Evolutionary conservation across 2,113 vertebrate genomes (phyloP).

Genomic region (Corythoichthys haematopterus): DNA sequence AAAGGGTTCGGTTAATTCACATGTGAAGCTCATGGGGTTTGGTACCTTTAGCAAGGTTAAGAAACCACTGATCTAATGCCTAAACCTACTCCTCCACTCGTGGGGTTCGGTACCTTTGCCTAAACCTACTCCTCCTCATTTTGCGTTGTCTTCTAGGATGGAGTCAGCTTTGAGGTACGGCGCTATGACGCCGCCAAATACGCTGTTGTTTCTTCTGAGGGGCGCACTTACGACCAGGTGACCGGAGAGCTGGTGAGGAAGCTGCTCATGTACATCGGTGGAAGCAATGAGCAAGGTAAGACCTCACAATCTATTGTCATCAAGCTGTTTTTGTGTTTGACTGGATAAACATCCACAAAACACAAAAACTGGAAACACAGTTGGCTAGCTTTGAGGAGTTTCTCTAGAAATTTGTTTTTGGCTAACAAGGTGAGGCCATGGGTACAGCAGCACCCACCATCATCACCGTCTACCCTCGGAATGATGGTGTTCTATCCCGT

Average conservation of each 20-base stretch:
- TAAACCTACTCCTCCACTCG: not conserved
- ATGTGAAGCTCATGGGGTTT: no score
- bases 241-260: constrained; percentile 79
- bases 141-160: constrained; percentile 64
- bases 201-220: constrained; percentile 74
- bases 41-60: no score
- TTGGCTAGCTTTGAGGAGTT: no score
- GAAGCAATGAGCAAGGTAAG: constrained; percentile 84
- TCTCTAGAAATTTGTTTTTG: not conserved
- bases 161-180: constrained; percentile 82
- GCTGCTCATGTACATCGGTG: constrained; percentile 85
- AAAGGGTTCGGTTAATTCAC: no score
- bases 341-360: not conserved
- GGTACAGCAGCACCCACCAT: constrained; percentile 82
- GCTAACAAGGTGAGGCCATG: constrained; percentile 76
- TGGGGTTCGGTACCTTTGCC: no score
- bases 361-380: not conserved
- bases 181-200: constrained; percentile 76
- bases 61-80: not conserved
- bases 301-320: not conserved
- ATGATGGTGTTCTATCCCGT: constrained; percentile 79
- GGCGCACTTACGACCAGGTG: constrained; percentile 83
- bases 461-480: constrained; percentile 79
- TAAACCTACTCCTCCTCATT: not conserved
- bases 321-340: not conserved